Base-by-base conservation (phyloP, 2,797 vertebrate genomes). In the Manis javanica region DNA sequence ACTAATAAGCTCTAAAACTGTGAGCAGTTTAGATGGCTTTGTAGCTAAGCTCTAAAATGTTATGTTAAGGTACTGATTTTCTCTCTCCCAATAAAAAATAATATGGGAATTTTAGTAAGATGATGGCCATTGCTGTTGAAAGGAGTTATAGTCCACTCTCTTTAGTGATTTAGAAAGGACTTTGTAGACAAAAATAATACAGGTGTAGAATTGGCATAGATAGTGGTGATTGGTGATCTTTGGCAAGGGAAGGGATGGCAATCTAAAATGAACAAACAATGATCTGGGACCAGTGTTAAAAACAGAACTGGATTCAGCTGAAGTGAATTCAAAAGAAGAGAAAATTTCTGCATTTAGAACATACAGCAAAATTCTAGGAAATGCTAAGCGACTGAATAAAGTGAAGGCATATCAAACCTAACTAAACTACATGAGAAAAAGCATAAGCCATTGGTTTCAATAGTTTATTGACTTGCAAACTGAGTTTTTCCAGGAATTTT, bases 251-350 rank as follows among this genome's bases (percentile, higher is more conserved):
- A 92, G 10, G 11, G 12, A 79, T 42, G 34, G 63, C 37, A 66
- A 49, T 68, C 29, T n/a, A 77, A 46, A 72, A 46, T 7, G 8
- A 46, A 46, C 46, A 46, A 69, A 86, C 6, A 84, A 53, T 46
- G 39, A 90, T 72, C 59, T 89, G 57, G 39, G 21, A 7, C 21
- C 46, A 75, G 1, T 34, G 15, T 49, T 74, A 90, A 84, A 87
- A 79, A 26, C 93, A 95, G 74, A 55, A 66, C 19, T 75, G 5
- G 9, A 88, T 72, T 95, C 39, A 83, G 66, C 8, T 46, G 26
- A 94, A 19, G 59, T 64, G n/a, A 92, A 87, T 64, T 26, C 8
- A 87, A 88, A 66, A 59, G 64, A 87, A 88, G 61, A 59, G 64
- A 84, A 66, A 91, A 81, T 64, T 57, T 4, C 49, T 88, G 8